These are phyloP conservation scores for Hiodon alosoides DNA, from an alignment of 2,113 vertebrate genomes.

Conservation along the genomic window DNA sequence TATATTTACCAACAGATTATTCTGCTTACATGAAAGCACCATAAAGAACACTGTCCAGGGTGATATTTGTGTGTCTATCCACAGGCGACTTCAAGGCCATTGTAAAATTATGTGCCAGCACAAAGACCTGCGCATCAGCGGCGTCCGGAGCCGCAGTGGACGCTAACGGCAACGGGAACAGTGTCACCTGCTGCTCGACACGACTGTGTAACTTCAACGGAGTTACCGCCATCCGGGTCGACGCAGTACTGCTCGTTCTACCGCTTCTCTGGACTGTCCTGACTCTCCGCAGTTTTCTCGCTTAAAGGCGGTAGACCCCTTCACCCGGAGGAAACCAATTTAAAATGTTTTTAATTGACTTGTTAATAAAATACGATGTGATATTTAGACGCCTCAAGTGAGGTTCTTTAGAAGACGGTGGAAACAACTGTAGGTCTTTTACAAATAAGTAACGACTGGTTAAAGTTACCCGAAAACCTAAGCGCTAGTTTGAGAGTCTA, in stretches of 20 bases:
- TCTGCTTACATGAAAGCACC: too few species aligned
- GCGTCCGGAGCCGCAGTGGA: conserved; percentile 22
- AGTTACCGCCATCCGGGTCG: conserved; percentile 27
- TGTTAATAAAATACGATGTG: too few species aligned
- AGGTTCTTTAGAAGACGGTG: too few species aligned
- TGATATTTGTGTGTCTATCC: neutral
- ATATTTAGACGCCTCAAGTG: too few species aligned
- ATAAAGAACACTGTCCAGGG: too few species aligned
- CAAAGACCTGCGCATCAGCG: conserved; percentile 34
- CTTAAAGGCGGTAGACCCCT: neutral
- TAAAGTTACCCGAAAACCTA: too few species aligned
- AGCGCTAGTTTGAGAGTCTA: too few species aligned
- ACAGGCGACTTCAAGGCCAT: conserved; percentile 35
- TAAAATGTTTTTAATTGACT: neutral
- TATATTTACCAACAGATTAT: neutral
- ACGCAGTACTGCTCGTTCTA: conserved; percentile 29
- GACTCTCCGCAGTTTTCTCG: neutral
- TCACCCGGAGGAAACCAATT: too few species aligned
- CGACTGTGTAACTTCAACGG: conserved; percentile 51
- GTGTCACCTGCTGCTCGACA: conserved; percentile 46
- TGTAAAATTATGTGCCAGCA: conserved; percentile 45
- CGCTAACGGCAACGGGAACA: conserved; percentile 42
- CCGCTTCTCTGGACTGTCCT: conserved; percentile 1
- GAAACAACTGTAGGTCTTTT: too few species aligned
- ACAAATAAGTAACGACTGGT: too few species aligned